A percentile compares a stretch with the other conserved stretches of the same genome.
These are phyloP conservation scores for Epinotia bilunana DNA, from an alignment of 2,888 invertebrate genomes.

Conservation along the genomic window DNA sequence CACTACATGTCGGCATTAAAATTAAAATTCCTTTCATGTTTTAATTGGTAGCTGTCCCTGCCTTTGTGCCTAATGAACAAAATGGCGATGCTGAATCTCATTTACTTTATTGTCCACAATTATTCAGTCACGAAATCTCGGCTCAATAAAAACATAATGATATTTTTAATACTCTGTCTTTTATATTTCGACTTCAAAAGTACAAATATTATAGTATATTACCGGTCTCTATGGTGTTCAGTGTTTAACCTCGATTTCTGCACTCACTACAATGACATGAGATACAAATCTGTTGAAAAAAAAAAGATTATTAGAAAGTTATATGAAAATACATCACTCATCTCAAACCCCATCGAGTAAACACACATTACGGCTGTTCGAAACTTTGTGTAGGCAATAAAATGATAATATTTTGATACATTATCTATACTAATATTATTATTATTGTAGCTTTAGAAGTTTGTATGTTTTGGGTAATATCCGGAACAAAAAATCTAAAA, in stretches of 20 bases:
- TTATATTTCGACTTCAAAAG: too few species aligned
- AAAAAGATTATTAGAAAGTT: too few species aligned
- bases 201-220: too few species aligned
- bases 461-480: too few species aligned
- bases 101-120: slow-evolving; percentile 8
- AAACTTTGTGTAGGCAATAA: neutral
- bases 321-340: too few species aligned
- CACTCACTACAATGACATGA: too few species aligned
- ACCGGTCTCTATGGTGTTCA: too few species aligned
- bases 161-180: neutral
- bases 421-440: neutral
- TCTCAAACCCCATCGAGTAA: neutral
- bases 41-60: slow-evolving; percentile 22
- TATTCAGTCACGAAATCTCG: slow-evolving; percentile 8
- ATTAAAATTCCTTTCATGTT: slow-evolving; percentile 28
- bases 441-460: too few species aligned
- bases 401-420: neutral
- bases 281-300: too few species aligned
- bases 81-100: slow-evolving; percentile 21
- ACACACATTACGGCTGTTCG: neutral
- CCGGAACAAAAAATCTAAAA: too few species aligned
- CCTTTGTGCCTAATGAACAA: slow-evolving; percentile 25
- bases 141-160: slow-evolving; percentile 14
- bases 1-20: slow-evolving; percentile 12
- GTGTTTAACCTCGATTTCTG: too few species aligned